Evolutionary conservation across 2,797 vertebrate genomes (phyloP).

Genomic region (Menidia menidia): DNA sequence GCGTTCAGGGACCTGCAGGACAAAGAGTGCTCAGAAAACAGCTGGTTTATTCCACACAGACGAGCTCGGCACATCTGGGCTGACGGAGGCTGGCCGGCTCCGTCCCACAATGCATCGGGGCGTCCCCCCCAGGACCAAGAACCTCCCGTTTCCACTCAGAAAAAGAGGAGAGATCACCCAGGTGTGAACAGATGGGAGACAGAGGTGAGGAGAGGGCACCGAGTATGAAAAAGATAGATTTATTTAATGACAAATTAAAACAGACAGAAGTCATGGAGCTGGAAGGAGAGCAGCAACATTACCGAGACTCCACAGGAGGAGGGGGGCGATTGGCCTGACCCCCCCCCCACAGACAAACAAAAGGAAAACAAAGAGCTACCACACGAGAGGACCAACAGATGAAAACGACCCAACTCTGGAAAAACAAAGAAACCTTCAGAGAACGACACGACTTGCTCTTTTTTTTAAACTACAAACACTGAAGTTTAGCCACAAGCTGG

Average conservation of each 20-base stretch:
- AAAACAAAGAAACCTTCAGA: conserved; percentile 60
- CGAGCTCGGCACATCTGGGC: too few species aligned
- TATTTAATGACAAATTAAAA: conserved; percentile 99
- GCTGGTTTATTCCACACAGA: too few species aligned
- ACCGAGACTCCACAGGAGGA: conserved; percentile 78
- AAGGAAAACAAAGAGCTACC: conserved; percentile 71
- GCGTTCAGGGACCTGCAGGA: too few species aligned
- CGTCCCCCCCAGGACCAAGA: too few species aligned
- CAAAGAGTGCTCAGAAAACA: too few species aligned
- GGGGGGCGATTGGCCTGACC: conserved; percentile 73
- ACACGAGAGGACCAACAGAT: conserved; percentile 90
- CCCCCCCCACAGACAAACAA: conserved; percentile 66
- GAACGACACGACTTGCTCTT: conserved; percentile 82
- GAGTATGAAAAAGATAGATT: conserved; percentile 99
- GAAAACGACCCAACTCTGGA: conserved; percentile 61
- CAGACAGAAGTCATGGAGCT: conserved; percentile 73
- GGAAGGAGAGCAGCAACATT: conserved; percentile 81
- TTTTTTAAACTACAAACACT: conserved; percentile 91
- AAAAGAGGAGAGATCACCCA: neutral
- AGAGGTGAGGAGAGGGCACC: conserved; percentile 52
- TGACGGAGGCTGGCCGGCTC: too few species aligned
- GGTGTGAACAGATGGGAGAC: neutral
- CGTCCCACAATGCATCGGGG: too few species aligned
- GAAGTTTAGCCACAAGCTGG: conserved; percentile 89
- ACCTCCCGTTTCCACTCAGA: too few species aligned